These are phyloP conservation scores for Lathronympha strigana DNA, from an alignment of 2,888 invertebrate species.

Conservation along the genomic window DNA sequence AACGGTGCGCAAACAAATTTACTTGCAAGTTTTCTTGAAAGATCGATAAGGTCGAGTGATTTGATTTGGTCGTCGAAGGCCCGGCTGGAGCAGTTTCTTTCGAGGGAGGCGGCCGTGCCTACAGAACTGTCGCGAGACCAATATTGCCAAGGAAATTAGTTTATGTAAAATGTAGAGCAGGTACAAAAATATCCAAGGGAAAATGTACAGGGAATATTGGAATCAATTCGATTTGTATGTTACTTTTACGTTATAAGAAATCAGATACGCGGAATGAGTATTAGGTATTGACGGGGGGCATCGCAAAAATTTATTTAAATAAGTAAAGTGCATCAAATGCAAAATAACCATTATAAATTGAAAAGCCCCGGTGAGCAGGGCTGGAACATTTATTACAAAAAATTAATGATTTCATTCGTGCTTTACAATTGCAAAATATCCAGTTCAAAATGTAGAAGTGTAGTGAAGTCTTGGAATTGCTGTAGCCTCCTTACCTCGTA, in stretches of 20 bases:
- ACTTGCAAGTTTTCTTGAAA: slow-evolving; percentile 74
- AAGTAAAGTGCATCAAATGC: no score
- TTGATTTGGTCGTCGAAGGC: slow-evolving; percentile 79
- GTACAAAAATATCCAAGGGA: slow-evolving; percentile 78
- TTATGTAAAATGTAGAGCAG: slow-evolving; percentile 83
- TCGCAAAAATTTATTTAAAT: no score
- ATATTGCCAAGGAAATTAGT: slow-evolving; percentile 84
- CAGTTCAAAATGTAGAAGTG: no score
- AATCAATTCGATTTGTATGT: slow-evolving; percentile 51
- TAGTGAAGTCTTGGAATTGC: no score
- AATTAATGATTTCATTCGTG: no score
- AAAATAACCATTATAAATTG: no score
- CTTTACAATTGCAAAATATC: no score
- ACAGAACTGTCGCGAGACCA: slow-evolving; percentile 81
- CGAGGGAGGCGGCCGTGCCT: slow-evolving; percentile 75
- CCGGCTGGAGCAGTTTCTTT: slow-evolving; percentile 74
- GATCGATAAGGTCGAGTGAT: slow-evolving; percentile 81
- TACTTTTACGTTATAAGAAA: slow-evolving; percentile 46
- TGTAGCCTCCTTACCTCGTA: no score
- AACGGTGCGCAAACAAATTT: slow-evolving; percentile 67
- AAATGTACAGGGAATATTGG: slow-evolving; percentile 71
- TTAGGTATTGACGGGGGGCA: no score
- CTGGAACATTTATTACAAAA: no score
- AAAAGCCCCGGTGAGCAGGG: no score
- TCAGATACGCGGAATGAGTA: slow-evolving; percentile 53